These are phyloP conservation scores for Chaenocephalus aceratus DNA, from an alignment of 2,113 vertebrate genomes.

Conservation along the genomic window DNA sequence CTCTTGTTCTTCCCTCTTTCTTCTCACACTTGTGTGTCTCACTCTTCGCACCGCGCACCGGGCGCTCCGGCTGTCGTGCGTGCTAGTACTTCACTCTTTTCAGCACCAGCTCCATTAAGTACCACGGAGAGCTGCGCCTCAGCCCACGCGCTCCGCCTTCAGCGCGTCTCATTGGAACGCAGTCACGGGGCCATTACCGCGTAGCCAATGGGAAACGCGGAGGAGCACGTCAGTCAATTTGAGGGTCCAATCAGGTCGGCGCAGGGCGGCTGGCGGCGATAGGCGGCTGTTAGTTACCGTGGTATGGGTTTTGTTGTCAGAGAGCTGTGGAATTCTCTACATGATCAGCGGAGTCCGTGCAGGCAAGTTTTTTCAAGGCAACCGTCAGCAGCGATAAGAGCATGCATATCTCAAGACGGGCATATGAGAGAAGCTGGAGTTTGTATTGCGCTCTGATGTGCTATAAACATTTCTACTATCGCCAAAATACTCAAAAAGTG, in stretches of 20 bases:
- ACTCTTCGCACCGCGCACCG: conserved; percentile 45
- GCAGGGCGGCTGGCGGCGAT: conserved; percentile 49
- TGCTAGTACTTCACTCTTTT: conserved; percentile 38
- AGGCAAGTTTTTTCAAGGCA: conserved; percentile 43
- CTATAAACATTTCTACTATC: conserved; percentile 39
- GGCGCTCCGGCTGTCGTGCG: conserved; percentile 49
- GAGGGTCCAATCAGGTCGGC: conserved; percentile 53
- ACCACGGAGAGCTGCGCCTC: conserved; percentile 75
- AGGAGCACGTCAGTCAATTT: conserved; percentile 29
- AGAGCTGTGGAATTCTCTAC: conserved; percentile 62
- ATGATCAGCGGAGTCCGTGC: conserved; percentile 41
- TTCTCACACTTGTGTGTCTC: conserved; percentile 38
- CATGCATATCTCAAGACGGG: conserved; percentile 36
- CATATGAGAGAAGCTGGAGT: conserved; percentile 15
- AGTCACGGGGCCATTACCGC: conserved; percentile 2
- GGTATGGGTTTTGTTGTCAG: conserved; percentile 77
- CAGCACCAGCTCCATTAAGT: conserved; percentile 65
- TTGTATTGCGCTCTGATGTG: conserved; percentile 34
- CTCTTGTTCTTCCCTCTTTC: conserved; percentile 28
- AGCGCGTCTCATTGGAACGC: conserved; percentile 40
- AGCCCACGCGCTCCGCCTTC: conserved; percentile 46
- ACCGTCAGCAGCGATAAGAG: conserved; percentile 32
- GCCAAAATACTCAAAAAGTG: conserved; percentile 8
- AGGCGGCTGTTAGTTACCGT: conserved; percentile 79
- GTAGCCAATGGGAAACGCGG: conserved; percentile 55